Evolutionary conservation across 2,797 vertebrate genomes (phyloP).

Genomic region (Erithacus rubecula): DNA sequence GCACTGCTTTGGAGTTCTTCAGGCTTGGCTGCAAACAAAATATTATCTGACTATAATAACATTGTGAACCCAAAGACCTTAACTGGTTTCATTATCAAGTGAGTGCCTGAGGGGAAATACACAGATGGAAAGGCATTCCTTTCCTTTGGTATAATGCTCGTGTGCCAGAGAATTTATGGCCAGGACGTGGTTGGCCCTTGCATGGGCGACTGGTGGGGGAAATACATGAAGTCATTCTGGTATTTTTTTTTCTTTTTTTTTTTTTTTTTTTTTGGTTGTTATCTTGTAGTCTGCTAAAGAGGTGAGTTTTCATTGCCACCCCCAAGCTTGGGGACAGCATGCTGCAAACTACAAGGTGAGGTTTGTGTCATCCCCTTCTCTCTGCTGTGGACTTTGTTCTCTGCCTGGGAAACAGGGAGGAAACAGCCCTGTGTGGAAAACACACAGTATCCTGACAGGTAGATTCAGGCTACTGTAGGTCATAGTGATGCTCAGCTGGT

Average conservation of each 20-base stretch:
- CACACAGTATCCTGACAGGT: accelerated
- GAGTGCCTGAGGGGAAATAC: constrained; percentile 48
- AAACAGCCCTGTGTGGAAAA: background rate
- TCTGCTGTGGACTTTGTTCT: background rate
- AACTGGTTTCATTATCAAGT: constrained; percentile 71
- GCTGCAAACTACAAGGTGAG: background rate
- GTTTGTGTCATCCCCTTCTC: background rate
- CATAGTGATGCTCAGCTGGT: background rate
- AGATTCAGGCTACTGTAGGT: background rate
- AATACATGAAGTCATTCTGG: background rate
- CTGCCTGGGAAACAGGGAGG: background rate
- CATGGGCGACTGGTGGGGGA: background rate
- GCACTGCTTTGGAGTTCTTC: constrained; percentile 51
- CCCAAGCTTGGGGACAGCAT: background rate
- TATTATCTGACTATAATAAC: constrained; percentile 60
- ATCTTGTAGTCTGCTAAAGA: background rate
- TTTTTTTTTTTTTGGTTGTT: background rate
- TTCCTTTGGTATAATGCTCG: constrained; percentile 54
- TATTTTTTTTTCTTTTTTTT: background rate
- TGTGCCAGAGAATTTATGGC: constrained; percentile 54
- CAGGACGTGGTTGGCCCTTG: background rate
- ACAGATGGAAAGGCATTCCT: constrained; percentile 68
- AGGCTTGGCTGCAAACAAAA: constrained; percentile 65
- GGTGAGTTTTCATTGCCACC: background rate
- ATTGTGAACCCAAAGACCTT: constrained; percentile 65